A percentile compares a stretch with the other conserved stretches of the same genome.
phyloP scores from a whole-genome alignment of 1,140 invertebrate species.

The Nasonia vitripennis region DNA sequence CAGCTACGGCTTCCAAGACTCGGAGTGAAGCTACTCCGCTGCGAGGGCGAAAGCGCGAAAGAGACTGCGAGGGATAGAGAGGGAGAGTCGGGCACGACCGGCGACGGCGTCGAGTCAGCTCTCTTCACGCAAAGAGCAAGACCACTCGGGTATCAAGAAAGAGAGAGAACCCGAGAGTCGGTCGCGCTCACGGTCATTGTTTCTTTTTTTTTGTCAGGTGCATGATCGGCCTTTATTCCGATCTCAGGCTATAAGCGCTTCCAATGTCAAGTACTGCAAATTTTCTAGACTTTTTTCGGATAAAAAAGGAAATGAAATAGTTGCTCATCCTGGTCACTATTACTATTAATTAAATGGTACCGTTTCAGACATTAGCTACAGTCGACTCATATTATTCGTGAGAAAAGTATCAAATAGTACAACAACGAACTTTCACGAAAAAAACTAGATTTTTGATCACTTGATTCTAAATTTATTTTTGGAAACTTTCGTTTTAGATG shows the following conservation, averaged over 20 bases:
- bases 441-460: too few species aligned
- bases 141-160: neutral
- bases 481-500: too few species aligned
- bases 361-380: too few species aligned
- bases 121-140: neutral
- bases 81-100: neutral
- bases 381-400: too few species aligned
- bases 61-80: neutral
- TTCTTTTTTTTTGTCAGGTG: slow-evolving; percentile 8
- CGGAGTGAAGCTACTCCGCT: neutral
- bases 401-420: too few species aligned
- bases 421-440: too few species aligned
- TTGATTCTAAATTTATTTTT: too few species aligned
- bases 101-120: slow-evolving; percentile 3
- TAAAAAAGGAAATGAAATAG: too few species aligned
- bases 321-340: too few species aligned
- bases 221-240: neutral
- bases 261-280: neutral
- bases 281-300: neutral
- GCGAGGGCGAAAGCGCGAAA: neutral
- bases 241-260: neutral
- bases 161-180: neutral
- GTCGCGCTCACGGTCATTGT: neutral
- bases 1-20: slow-evolving; percentile 47
- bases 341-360: too few species aligned